Evolutionary conservation across 2,888 invertebrate species (phyloP), one percentile per base, ranked within the genome.

Genomic region (Athetis lepigone): DNA sequence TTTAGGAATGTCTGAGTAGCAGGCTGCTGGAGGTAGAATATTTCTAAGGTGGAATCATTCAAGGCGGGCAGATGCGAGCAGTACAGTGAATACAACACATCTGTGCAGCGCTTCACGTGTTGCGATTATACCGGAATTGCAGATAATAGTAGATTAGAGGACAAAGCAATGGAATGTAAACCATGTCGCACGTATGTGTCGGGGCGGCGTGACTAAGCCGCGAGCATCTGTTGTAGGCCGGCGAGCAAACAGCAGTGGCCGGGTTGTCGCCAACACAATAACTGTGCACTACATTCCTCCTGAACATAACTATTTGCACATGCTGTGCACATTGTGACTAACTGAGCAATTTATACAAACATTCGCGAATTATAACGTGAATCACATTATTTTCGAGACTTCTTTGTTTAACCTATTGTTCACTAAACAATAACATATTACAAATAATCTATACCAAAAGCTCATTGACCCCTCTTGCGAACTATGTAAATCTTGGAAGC

Each of bases 281-380:
- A n/a, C n/a, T n/a, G n/a, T n/a, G n/a, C n/a, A 43, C 2, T 19
- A 45, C 33, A 62, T 60, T 70, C 65, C 49, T 25, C 13, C 21
- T 21, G n/a, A 9, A 29, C 60, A 9, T 16, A 36, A 18, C 19
- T 23, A 47, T 39, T 56, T 47, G 40, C 56, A 42, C 25, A 27
- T 21, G 62, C 25, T 43, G 37, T 16, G 5, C 25, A 27, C 8
- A 25, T 18, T 18, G 18, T 33, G 56, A 62, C 25, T 54, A 67
- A 62, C 33, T 19, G 5, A 36, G 33, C 25, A 42, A 62, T 33
- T 33, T 19, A 33, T 37, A 19, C 13, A 0, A n/a, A 21, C 16
- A 63, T 37, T 29, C 21, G 21, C 13, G 21, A n/a, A 23, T 63
- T 13, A 6, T 9, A 13, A 8, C 19, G 18, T 64, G 64, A 64